Conservation (phyloP, 2,888 invertebrate genomes). For the Lasioglossum figueresi region DNA sequence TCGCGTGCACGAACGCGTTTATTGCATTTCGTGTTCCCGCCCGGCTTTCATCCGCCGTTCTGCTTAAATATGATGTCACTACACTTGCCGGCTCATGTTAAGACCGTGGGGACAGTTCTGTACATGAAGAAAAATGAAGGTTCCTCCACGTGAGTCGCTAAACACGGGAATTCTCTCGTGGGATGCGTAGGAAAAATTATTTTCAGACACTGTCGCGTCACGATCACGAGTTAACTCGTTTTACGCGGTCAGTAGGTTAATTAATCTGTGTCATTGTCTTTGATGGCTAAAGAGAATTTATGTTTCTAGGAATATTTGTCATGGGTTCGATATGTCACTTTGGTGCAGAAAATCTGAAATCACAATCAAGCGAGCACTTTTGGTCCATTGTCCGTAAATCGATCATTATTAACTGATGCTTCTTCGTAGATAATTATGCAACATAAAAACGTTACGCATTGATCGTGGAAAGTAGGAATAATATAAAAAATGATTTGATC, state of each 20-base stretch:
- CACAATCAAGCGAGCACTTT: too few species aligned
- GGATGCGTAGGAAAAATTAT: not conserved
- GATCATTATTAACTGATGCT: not conserved
- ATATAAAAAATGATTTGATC: too few species aligned
- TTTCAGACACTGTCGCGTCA: not conserved
- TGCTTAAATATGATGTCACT: not conserved
- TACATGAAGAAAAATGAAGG: not conserved
- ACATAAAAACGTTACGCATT: too few species aligned
- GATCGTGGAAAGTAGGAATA: too few species aligned
- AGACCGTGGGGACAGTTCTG: not conserved
- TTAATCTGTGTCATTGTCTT: not conserved
- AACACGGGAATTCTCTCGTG: not conserved
- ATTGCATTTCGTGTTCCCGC: not conserved
- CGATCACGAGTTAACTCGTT: not conserved
- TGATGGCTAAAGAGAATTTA: not conserved
- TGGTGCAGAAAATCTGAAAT: too few species aligned
- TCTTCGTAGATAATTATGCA: too few species aligned
- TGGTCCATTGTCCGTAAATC: not conserved
- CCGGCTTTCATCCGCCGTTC: not conserved
- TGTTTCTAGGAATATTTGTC: not conserved
- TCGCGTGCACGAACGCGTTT: slow-evolving; percentile 1
- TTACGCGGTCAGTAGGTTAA: not conserved
- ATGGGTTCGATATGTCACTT: not conserved
- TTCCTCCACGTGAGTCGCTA: not conserved
- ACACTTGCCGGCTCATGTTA: not conserved